Percentiles rank a stretch among this genome's conserved stretches.
These are phyloP conservation scores for Pristionchus entomophagus DNA, from an alignment of 2,888 invertebrate species.

Conservation along the genomic window DNA sequence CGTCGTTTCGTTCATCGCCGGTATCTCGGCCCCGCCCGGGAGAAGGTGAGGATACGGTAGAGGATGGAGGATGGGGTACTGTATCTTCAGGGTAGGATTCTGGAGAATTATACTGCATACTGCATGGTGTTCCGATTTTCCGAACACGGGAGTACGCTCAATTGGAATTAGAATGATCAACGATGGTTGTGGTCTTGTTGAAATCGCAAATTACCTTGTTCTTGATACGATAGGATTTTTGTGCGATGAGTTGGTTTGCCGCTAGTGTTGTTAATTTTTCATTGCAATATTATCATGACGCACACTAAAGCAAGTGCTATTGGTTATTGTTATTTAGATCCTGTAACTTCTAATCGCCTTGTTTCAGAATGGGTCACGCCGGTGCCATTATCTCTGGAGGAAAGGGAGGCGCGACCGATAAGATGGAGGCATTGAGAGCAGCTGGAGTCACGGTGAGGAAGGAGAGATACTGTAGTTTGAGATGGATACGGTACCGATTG, in stretches of 20 bases:
- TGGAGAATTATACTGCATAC: too few relatives aligned
- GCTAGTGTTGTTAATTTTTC: too few relatives aligned
- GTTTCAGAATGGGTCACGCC: conserved; percentile 48
- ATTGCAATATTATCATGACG: too few relatives aligned
- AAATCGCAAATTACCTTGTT: background rate
- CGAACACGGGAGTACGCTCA: too few relatives aligned
- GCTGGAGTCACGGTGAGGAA: conserved; percentile 62
- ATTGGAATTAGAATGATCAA: background rate
- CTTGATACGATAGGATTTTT: too few relatives aligned
- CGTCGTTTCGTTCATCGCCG: conserved; percentile 98
- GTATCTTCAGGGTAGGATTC: background rate
- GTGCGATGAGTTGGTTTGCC: too few relatives aligned
- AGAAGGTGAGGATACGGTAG: conserved; percentile 22
- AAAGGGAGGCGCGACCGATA: conserved; percentile 66
- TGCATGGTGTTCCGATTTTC: too few relatives aligned
- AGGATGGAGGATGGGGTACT: background rate
- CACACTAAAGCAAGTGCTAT: too few relatives aligned
- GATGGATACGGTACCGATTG: background rate
- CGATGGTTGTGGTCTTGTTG: background rate
- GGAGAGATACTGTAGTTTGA: background rate
- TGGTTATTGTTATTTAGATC: background rate
- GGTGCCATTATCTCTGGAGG: conserved; percentile 67
- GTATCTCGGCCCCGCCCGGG: conserved; percentile 89
- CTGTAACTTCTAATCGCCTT: background rate
- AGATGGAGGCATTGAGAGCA: conserved; percentile 64